These are phyloP conservation scores for Bambusicola thoracicus DNA, from an alignment of 2,113 vertebrate genomes.

Conservation along the genomic window DNA sequence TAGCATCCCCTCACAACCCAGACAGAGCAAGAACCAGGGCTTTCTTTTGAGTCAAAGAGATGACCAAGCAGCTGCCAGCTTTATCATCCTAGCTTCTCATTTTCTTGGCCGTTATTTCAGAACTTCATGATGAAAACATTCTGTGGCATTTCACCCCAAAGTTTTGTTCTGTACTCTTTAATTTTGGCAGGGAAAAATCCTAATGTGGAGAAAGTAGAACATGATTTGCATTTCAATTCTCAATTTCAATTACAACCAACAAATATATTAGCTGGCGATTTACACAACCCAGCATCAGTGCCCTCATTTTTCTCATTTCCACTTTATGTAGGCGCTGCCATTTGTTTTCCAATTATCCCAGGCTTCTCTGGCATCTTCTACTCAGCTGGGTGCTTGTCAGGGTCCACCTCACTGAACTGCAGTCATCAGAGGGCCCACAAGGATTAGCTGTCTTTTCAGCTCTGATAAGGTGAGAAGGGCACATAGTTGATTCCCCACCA, in stretches of 20 bases:
- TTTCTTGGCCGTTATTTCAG: background rate
- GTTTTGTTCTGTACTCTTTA: rapidly evolving
- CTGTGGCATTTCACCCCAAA: background rate
- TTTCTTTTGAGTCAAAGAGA: background rate
- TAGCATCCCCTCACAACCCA: rapidly evolving
- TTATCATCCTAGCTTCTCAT: background rate
- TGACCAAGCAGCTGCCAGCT: background rate
- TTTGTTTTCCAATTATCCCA: background rate
- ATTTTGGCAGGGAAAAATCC: background rate
- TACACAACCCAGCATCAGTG: background rate
- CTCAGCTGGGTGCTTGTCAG: background rate
- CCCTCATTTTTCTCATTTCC: background rate
- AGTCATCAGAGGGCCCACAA: background rate
- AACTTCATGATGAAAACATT: background rate
- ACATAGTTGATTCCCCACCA: background rate
- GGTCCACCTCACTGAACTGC: background rate
- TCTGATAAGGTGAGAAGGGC: background rate
- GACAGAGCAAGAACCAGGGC: background rate
- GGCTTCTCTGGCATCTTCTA: background rate
- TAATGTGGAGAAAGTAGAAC: background rate
- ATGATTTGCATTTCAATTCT: background rate
- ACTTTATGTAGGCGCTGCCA: background rate
- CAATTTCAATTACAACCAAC: background rate
- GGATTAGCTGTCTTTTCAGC: background rate
- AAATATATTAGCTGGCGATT: background rate